Evolutionary conservation across 2,888 invertebrate genomes (phyloP), one percentile per base, ranked within the genome.

Genomic region (Lycocerus yunnanus): DNA sequence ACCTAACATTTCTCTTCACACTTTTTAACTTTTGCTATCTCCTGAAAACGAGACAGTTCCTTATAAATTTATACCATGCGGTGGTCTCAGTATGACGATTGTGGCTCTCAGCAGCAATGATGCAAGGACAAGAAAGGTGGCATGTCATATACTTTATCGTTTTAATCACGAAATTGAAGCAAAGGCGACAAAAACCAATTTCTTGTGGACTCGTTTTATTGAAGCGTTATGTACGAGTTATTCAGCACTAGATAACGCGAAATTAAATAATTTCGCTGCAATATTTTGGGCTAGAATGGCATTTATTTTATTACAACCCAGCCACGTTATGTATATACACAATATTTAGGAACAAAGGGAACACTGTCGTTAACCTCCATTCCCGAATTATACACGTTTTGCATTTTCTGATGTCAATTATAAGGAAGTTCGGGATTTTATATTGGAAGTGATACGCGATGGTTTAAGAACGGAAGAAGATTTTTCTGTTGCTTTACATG

Each of bases 351-450:
- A 0, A 92, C 94, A 1, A 96, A 95, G 85, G 92, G 93, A 11
- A 89, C 90, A 9, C 89, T 97, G 14, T 93, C 96, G 83, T 88
- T 97, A 14, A 89, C 91, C 13, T 90, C 92, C 3, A 93, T 97
- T n/a, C 97, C 97, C 0, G 97, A 97, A 84, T 93, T 97, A 83
- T 92, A 95, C 75, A 93, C 93, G 69, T 90, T 97, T 93, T 97
- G 83, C 93, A 95, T 84, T 95, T 77, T 90, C 93, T 10, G 93
- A 94, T 72, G 89, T 94, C 0, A 91, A 93, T 80, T 89, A 91
- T 70, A 89, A 90, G 15, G 89, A 90, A 0, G 93, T 95, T 81
- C 89, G 95, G 63, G 87, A 89, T 20, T 98, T 97, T 92, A 92
- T 97, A 43, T 87, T 97, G 10, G 90, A 93, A 80, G 87, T 96